Base-by-base conservation (phyloP, 2,888 invertebrate genomes). In the Lobophora halterata region DNA sequence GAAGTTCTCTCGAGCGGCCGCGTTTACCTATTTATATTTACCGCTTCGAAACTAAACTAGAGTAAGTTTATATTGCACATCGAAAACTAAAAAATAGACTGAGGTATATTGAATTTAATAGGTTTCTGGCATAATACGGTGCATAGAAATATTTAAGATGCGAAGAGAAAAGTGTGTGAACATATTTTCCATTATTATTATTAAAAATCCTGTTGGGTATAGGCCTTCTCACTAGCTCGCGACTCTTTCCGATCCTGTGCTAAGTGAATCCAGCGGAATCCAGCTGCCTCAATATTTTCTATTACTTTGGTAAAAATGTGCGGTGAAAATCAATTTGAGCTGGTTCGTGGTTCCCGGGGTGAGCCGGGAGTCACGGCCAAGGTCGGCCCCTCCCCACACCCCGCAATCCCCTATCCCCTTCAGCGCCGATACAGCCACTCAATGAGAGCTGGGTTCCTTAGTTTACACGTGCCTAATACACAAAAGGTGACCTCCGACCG, bases 361-460 rank as follows among this genome's bases (percentile, higher is more conserved):
- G 58, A 51, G 34, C 49, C 41, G 63, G 60, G 71, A 83, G 86
- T 87, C 87, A 86, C 78, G 86, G 86, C 82, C 86, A 86, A 87
- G 86, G 86, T 86, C 85, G 72, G 71, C 59, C 52, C 40, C 40
- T 46, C 45, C 45, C 43, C 36, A 16, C 25, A 43, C 37, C 37
- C 49, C 48, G 46, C 45, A 53, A 48, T 55, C 42, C 45, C 53
- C 39, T 47, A 49, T 49, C 57, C 38, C 52, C 52, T 52, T 35
- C 59, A 51, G 55, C 63, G 65, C 65, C 75, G 63, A 71, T 67
- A 69, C 63, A 52, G 57, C 61, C 70, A 59, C 76, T 69, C 79
- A 76, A 70, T 76, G 71, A 73, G 64, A 58, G 56, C 63, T 38
- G 3, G 26, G 9, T 42, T 2, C 14, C 16, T 13, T 16, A 46